phyloP scores from a whole-genome alignment of 2,888 invertebrate genomes.

The Rhabditophanes sp. region DNA sequence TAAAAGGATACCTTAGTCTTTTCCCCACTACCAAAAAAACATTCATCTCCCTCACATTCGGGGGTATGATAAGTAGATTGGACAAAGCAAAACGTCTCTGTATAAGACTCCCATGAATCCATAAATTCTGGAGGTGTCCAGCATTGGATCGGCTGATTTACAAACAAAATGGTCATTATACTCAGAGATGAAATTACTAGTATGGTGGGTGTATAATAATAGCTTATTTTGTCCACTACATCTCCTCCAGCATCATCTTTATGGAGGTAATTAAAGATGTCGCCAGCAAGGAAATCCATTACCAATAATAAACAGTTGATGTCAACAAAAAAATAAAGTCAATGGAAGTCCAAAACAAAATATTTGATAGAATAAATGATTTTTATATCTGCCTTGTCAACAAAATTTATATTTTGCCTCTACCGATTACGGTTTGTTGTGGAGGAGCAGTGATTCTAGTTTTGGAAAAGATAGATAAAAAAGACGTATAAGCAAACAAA shows the following conservation, averaged over 20 bases:
- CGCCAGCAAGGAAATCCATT: constrained; percentile 7
- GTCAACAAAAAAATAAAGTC: no score
- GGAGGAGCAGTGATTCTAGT: no score
- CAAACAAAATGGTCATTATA: constrained; percentile 11
- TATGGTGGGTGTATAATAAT: constrained; percentile 6
- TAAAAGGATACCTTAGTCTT: constrained; percentile 27
- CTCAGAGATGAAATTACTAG: constrained; percentile 6
- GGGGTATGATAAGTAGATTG: constrained; percentile 34
- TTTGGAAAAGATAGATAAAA: no score
- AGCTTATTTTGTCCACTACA: constrained; percentile 7
- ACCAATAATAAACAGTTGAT: no score
- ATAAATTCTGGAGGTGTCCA: constrained; percentile 43
- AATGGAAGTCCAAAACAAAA: no score
- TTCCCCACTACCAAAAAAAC: no score
- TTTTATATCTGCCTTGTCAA: no score
- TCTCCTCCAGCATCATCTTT: constrained; percentile 7
- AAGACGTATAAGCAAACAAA: no score
- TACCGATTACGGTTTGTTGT: no score
- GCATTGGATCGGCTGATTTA: constrained; percentile 21
- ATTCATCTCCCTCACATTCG: no score
- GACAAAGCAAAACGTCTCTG: constrained; percentile 41
- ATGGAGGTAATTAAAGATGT: constrained; percentile 3
- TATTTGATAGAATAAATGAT: no score
- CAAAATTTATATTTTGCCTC: no score
- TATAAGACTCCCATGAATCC: constrained; percentile 33